Conservation (phyloP, 2,797 vertebrate genomes). For the Rhincodon typus region DNA sequence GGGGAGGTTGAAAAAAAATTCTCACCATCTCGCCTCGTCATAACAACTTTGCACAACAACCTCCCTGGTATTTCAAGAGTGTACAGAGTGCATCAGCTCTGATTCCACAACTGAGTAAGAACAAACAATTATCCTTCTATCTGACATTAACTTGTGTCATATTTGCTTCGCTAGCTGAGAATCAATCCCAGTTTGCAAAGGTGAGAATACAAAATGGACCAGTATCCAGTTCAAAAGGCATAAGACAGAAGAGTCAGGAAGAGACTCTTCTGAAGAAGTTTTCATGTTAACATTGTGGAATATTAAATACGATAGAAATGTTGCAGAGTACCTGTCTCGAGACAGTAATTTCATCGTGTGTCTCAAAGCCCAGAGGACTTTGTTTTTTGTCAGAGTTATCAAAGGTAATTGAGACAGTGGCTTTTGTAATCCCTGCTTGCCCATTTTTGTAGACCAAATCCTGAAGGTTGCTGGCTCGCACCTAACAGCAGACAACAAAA, state of each 20-base stretch:
- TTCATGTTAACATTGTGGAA: neutral
- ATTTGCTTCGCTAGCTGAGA: too few species aligned
- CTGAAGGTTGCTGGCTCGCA: conserved; percentile 82
- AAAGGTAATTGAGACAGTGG: conserved; percentile 84
- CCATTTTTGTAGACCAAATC: conserved; percentile 93
- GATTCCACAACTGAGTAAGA: too few species aligned
- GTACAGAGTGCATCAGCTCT: too few species aligned
- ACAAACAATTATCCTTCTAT: too few species aligned
- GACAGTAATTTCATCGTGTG: conserved; percentile 78
- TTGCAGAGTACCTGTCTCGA: conserved; percentile 75
- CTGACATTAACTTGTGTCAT: too few species aligned
- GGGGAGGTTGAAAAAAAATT: too few species aligned
- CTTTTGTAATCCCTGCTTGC: conserved; percentile 86
- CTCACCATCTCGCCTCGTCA: too few species aligned
- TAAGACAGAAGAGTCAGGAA: neutral
- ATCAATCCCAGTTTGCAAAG: too few species aligned
- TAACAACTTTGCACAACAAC: too few species aligned
- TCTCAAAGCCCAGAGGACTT: conserved; percentile 88
- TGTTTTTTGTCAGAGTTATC: conserved; percentile 87
- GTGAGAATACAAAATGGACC: too few species aligned
- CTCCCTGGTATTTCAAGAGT: too few species aligned
- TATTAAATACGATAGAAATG: neutral
- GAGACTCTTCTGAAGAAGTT: neutral
- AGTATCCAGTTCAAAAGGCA: too few species aligned
- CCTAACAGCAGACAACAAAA: conserved; percentile 57